Evolutionary conservation across 2,888 invertebrate species (phyloP).

Genomic region (Chironomus tentans): DNA sequence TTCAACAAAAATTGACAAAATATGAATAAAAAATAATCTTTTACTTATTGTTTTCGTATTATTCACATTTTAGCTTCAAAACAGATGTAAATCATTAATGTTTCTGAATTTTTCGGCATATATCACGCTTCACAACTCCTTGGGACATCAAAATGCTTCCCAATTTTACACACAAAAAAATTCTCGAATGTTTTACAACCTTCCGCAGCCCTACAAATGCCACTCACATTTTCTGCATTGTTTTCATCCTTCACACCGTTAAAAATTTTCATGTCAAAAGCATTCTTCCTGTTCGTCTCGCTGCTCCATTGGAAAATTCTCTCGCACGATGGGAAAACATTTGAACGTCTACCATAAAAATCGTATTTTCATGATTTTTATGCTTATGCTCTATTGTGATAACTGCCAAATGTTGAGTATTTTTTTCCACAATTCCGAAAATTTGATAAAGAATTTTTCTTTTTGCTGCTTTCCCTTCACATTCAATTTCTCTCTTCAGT

Average conservation of each 20-base stretch:
- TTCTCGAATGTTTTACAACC: no score
- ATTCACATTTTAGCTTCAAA: no score
- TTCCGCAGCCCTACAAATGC: no score
- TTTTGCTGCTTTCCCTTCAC: neutral
- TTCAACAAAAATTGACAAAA: no score
- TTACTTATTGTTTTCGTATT: no score
- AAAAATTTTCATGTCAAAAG: neutral
- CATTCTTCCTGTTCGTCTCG: neutral
- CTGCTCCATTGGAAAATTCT: neutral
- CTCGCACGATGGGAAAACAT: neutral
- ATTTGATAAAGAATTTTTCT: neutral
- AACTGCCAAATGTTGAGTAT: neutral
- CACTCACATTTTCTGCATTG: no score
- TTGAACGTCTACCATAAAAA: neutral
- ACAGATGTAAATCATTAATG: no score
- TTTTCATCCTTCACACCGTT: neutral
- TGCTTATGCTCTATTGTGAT: conserved; percentile 7
- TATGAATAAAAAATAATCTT: no score
- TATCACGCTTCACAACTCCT: no score
- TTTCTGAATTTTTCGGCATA: no score
- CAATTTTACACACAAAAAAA: no score
- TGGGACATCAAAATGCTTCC: no score
- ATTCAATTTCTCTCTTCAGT: conserved; percentile 1
- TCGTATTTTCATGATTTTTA: conserved; percentile 4
- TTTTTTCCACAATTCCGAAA: neutral